Base-by-base conservation (phyloP, 2,113 vertebrate genomes). In the Peromyscus californicus region DNA sequence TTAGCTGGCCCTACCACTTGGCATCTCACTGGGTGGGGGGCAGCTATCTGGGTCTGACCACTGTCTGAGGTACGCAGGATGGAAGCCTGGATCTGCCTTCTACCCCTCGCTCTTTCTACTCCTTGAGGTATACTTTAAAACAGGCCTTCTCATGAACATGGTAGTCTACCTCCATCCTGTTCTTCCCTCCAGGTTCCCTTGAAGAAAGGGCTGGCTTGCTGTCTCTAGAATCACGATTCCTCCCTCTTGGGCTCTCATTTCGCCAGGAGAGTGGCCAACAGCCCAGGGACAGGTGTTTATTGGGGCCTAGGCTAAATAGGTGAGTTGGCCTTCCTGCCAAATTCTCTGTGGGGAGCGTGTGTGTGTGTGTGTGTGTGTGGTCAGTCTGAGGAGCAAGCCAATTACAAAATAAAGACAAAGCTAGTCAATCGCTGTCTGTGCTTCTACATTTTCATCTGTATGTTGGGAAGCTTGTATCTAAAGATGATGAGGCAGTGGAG, bases 311-410 rank as follows among this genome's bases (percentile, higher is more conserved):
- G 42, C 31, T 0, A 31, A n/a, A 15, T 13, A 31, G 39, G 57
- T 13, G 39, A 74, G 36, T 80, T 4, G 51, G 36, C 45, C 21
- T 33, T 75, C 9, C 26, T 0, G 4, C 24, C 26, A 61, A 51
- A 54, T 51, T 89, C 79, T 75, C 61, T 83, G 39, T 33, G 69
- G 36, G 15, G 15, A 0, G 42, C 13, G 65, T 74, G 24, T 36
- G 19, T 0, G 3, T 15, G 15, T 1, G 0, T 42, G n/a, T 36
- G 36, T 12, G 15, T 42, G 7, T 0, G 39, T 36, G 65, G 61
- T 95, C 48, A 70, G 86, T 54, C 65, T 19, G 5, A 45, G 91
- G 80, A 87, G 31, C 59, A 89, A 65, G 89, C 48, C 29, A n/a
- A 89, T 16, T 65, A 36, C 5, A 70, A 76, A 78, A 94, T 36